These are phyloP conservation scores for Phymanthus crucifer DNA, from an alignment of 92 coral and sea anemone genomes.

Conservation along the genomic window DNA sequence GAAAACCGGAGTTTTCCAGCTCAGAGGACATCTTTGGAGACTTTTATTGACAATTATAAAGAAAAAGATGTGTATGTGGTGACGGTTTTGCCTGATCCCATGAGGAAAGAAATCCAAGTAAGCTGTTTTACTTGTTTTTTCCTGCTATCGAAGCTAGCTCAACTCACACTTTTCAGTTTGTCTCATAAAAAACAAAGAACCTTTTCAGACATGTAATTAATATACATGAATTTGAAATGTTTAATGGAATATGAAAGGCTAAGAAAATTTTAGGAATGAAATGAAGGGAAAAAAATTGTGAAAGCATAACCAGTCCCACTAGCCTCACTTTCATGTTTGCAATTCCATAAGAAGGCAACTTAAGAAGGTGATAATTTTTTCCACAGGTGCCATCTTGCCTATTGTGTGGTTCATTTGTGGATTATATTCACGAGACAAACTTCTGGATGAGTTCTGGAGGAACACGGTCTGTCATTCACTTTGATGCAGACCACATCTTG, in stretches of 20 bases:
- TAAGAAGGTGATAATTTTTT: neutral
- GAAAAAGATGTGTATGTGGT: conserved; percentile 82
- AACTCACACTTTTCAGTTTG: too few relatives aligned
- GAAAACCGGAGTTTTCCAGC: conserved; percentile 80
- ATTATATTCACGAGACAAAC: conserved; percentile 90
- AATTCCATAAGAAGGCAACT: neutral
- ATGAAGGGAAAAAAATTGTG: neutral
- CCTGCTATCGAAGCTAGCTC: neutral
- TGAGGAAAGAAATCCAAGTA: conserved; percentile 97
- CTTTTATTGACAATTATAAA: conserved; percentile 75
- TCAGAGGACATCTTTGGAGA: conserved; percentile 66
- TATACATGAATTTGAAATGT: too few relatives aligned
- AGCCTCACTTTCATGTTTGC: neutral
- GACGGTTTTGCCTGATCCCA: conserved; percentile 92
- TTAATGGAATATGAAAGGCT: too few relatives aligned
- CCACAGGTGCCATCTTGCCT: conserved; percentile 82
- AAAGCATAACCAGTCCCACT: neutral
- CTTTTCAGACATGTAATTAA: too few relatives aligned
- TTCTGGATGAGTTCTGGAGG: conserved; percentile 99
- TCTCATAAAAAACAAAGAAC: too few relatives aligned
- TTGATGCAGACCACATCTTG: conserved; percentile 93
- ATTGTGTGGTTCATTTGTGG: conserved; percentile 88
- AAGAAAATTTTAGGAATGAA: too few relatives aligned
- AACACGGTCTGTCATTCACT: conserved; percentile 90
- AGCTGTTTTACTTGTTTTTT: neutral